These are phyloP conservation scores for Orchesellides sinensis DNA, from an alignment of 2,888 invertebrate genomes.

Conservation along the genomic window DNA sequence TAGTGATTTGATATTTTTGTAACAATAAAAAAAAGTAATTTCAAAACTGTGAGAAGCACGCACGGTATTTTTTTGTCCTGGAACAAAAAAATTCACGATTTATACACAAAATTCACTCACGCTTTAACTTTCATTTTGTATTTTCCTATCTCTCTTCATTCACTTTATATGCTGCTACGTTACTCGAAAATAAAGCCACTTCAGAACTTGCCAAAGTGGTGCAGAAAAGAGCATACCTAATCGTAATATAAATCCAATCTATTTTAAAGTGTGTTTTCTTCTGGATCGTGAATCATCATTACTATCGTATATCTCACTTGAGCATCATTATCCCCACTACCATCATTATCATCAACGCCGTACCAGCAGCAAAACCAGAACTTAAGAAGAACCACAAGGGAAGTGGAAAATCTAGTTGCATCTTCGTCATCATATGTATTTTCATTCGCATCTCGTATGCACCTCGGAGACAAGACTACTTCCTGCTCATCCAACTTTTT, in stretches of 20 bases:
- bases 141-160: not conserved
- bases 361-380: not conserved
- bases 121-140: not conserved
- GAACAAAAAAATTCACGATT: not conserved
- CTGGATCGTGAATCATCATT: conserved; percentile 43
- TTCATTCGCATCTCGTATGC: not conserved
- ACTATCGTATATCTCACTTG: not conserved
- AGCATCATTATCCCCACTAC: not conserved
- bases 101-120: not conserved
- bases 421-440: conserved; percentile 6
- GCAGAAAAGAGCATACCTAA: too few species aligned
- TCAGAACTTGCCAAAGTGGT: not conserved
- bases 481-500: conserved; percentile 6
- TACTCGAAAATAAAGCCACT: not conserved
- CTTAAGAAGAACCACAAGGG: not conserved
- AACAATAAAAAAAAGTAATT: too few species aligned
- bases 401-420: not conserved
- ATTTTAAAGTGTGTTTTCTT: conserved; percentile 16
- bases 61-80: not conserved
- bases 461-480: conserved; percentile 4
- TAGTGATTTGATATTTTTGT: too few species aligned
- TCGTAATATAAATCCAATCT: conserved; percentile 2
- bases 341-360: not conserved
- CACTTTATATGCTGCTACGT: not conserved
- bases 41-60: not conserved